Percentiles rank a stretch among this genome's conserved stretches.
Evolutionary conservation across 2,797 vertebrate species (phyloP).

Genomic region (Stomatorhinus walkeri): DNA sequence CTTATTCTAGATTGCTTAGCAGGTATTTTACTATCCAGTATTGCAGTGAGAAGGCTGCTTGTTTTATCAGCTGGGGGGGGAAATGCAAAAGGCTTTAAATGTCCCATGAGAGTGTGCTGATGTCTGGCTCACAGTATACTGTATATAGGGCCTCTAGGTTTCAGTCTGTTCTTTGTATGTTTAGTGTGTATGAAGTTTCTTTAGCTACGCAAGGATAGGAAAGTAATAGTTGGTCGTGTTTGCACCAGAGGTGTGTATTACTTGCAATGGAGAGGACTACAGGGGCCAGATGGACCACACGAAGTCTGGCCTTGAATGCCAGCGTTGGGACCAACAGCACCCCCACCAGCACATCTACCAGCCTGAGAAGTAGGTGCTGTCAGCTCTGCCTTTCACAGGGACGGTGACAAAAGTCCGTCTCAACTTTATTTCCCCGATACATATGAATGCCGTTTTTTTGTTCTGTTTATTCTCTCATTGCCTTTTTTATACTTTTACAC

Average conservation of each 20-base stretch:
- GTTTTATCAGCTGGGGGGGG: neutral
- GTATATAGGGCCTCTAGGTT: neutral
- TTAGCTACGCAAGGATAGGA: neutral
- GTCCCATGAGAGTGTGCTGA: neutral
- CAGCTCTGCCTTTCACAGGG: neutral
- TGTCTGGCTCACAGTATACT: neutral
- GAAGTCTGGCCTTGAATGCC: slow-evolving; percentile 75
- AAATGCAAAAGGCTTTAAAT: neutral
- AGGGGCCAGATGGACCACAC: slow-evolving; percentile 80
- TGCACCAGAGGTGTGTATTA: slow-evolving; percentile 71
- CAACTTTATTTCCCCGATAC: neutral
- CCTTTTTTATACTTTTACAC: neutral
- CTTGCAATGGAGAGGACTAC: slow-evolving; percentile 91
- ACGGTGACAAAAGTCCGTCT: neutral
- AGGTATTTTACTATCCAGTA: neutral
- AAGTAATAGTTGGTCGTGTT: neutral
- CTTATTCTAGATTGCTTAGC: neutral
- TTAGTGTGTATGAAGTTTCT: neutral
- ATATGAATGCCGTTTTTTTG: neutral
- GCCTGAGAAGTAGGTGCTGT: slow-evolving; percentile 72
- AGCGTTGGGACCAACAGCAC: slow-evolving; percentile 90
- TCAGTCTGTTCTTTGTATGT: neutral
- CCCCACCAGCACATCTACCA: slow-evolving; percentile 87
- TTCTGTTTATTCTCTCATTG: neutral
- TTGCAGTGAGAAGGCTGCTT: neutral